phyloP scores from a whole-genome alignment of 2,113 vertebrate genomes.

The Orthonyx spaldingii region DNA sequence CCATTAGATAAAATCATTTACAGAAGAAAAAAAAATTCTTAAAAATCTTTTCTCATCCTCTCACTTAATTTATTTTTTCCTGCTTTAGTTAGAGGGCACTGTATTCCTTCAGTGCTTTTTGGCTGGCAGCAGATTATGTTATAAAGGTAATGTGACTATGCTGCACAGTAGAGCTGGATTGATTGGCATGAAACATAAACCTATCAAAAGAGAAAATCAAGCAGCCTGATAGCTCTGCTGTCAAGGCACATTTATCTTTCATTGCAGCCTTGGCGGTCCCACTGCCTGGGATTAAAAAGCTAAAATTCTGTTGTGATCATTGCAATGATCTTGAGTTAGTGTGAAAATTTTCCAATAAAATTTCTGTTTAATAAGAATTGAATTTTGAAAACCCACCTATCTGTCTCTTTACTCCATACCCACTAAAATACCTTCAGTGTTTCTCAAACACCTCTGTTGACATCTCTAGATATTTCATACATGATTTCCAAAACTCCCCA shows the following conservation, averaged over 20 bases:
- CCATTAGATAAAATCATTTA: not conserved
- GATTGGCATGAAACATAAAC: slow-evolving; percentile 41
- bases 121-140: not conserved
- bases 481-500: not conserved
- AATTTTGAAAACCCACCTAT: not conserved
- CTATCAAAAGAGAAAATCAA: slow-evolving; percentile 46
- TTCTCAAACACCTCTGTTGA: not conserved
- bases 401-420: not conserved
- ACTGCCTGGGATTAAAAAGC: not conserved
- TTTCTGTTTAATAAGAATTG: not conserved
- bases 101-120: slow-evolving; percentile 8
- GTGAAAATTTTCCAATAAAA: not conserved
- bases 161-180: not conserved
- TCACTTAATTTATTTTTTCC: not conserved
- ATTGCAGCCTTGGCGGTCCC: not conserved
- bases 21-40: not conserved
- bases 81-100: slow-evolving; percentile 21
- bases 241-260: slow-evolving; percentile 43
- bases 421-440: not conserved
- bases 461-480: not conserved
- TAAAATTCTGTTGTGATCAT: not conserved
- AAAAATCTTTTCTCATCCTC: not conserved
- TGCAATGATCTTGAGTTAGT: not conserved
- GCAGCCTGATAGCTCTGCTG: slow-evolving; percentile 19
- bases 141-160: not conserved